phyloP scores from a whole-genome alignment of 2,888 invertebrate species.

The Leptinotarsa tumamoca region DNA sequence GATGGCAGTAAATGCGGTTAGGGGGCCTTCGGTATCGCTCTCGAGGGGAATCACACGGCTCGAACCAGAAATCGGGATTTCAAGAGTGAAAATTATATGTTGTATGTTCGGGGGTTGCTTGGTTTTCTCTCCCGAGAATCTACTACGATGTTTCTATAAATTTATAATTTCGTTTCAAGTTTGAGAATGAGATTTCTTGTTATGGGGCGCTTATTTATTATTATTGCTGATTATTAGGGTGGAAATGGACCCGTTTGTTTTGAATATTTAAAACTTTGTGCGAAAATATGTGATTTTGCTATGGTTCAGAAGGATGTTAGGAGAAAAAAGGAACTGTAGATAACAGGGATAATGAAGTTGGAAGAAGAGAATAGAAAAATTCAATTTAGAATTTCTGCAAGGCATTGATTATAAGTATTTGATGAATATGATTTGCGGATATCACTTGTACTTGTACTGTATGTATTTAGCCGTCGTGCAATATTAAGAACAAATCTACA shows the following conservation, averaged over 20 bases:
- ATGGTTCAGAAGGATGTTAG: background rate
- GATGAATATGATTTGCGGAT: no score
- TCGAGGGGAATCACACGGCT: slow-evolving; percentile 43
- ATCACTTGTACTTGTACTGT: no score
- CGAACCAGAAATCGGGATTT: slow-evolving; percentile 45
- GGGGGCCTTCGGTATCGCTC: slow-evolving; percentile 42
- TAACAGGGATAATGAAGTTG: no score
- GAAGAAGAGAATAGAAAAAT: no score
- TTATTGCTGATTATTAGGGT: slow-evolving; percentile 15
- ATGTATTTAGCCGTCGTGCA: no score
- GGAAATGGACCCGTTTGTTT: slow-evolving; percentile 14
- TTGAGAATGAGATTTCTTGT: slow-evolving; percentile 17
- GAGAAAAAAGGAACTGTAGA: background rate
- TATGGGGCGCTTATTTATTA: slow-evolving; percentile 13
- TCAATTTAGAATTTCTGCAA: no score
- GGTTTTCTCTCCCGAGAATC: slow-evolving; percentile 8
- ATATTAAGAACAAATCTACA: no score
- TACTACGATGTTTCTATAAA: slow-evolving; percentile 22
- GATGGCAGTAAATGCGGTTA: slow-evolving; percentile 45
- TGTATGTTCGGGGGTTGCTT: slow-evolving; percentile 18
- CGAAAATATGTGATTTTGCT: background rate
- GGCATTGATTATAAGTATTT: no score
- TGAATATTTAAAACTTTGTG: background rate
- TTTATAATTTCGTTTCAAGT: slow-evolving; percentile 27
- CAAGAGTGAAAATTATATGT: slow-evolving; percentile 44